phyloP scores from a whole-genome alignment of 2,888 invertebrate genomes.

The Drosophila anomalipes region DNA sequence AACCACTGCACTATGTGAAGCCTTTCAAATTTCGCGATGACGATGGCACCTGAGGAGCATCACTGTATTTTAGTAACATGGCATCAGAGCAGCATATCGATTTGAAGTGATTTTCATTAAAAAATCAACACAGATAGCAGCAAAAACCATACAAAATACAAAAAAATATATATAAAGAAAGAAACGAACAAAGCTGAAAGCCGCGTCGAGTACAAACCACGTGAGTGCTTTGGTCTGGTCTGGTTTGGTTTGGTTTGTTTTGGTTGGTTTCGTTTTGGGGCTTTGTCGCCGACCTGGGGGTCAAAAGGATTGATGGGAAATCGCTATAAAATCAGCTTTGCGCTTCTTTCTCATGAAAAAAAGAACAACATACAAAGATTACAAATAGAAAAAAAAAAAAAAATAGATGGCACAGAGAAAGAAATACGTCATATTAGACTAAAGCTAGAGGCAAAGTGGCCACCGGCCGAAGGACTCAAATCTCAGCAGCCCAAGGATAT shows the following conservation, averaged over 20 bases:
- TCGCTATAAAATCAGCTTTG: constrained; percentile 70
- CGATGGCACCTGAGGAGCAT: neutral
- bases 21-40: constrained; percentile 45
- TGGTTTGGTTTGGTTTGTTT: constrained; percentile 18
- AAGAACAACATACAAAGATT: constrained; percentile 28
- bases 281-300: constrained; percentile 6
- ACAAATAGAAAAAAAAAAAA: constrained; percentile 38
- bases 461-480: constrained; percentile 31
- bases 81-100: constrained; percentile 58
- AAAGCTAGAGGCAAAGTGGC: constrained; percentile 6
- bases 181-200: constrained; percentile 40
- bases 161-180: neutral
- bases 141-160: constrained; percentile 38
- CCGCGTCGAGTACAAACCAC: constrained; percentile 56
- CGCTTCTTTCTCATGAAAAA: constrained; percentile 35
- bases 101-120: constrained; percentile 78
- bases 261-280: constrained; percentile 24
- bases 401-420: constrained; percentile 22
- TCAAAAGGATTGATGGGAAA: constrained; percentile 51
- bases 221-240: constrained; percentile 34
- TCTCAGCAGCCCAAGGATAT: constrained; percentile 61
- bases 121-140: constrained; percentile 66
- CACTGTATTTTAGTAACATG: constrained; percentile 18
- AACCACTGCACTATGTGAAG: constrained; percentile 27
- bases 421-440: constrained; percentile 35